phyloP scores from a whole-genome alignment of 2,113 vertebrate genomes.

The Zapornia atra region DNA sequence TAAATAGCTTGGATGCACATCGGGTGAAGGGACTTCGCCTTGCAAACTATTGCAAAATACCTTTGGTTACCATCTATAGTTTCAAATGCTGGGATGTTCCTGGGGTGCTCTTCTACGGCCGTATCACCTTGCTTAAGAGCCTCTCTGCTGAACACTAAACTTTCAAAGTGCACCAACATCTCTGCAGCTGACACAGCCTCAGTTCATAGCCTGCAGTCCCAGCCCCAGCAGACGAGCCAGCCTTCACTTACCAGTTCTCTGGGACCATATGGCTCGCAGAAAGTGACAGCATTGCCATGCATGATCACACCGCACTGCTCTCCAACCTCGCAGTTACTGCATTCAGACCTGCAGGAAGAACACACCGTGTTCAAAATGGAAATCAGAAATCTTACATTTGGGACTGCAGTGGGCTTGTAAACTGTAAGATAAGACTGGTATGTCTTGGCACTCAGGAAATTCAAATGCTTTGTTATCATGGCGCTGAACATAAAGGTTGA shows the following conservation, averaged over 20 bases:
- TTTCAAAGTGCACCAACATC: not conserved
- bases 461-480: not conserved
- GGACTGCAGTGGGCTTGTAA: fast-evolving
- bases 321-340: conserved; percentile 89
- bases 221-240: not conserved
- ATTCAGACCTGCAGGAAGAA: conserved; percentile 84
- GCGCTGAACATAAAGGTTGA: not conserved
- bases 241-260: conserved; percentile 87
- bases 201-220: not conserved
- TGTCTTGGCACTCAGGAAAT: not conserved
- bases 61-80: not conserved
- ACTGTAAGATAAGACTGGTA: not conserved
- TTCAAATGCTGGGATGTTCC: not conserved
- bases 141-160: not conserved
- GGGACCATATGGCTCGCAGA: conserved; percentile 93
- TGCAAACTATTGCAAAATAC: not conserved
- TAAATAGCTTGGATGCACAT: not conserved
- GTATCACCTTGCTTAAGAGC: not conserved
- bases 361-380: not conserved
- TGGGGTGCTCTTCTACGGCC: not conserved
- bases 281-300: conserved; percentile 89
- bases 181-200: not conserved
- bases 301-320: conserved; percentile 91
- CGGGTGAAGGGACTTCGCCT: not conserved
- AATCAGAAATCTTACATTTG: fast-evolving